Percentiles rank a stretch among this genome's conserved stretches.
phyloP scores from a whole-genome alignment of 2,888 invertebrate species.

The Cosmia trapezina region DNA sequence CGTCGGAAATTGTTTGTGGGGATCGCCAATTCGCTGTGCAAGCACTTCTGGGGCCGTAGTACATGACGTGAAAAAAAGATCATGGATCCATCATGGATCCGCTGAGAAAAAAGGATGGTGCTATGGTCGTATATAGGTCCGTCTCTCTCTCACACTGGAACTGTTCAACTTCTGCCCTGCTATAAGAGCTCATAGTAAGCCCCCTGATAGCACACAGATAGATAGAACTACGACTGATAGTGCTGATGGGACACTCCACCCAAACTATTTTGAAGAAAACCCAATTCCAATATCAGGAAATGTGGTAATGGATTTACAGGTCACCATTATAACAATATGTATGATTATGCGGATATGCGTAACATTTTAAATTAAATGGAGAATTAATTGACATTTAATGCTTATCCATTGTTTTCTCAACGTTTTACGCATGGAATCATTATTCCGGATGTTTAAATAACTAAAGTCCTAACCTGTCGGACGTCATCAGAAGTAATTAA shows the following conservation, averaged over 20 bases:
- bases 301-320: not conserved
- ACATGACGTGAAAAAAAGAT: no score
- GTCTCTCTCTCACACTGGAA: no score
- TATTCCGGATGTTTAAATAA: constrained; percentile 31
- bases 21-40: constrained; percentile 14
- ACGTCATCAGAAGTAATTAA: constrained; percentile 46
- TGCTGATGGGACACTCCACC: not conserved
- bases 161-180: no score
- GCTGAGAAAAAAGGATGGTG: no score
- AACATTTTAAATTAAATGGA: constrained; percentile 35
- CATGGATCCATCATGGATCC: no score
- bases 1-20: constrained; percentile 45
- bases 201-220: not conserved
- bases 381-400: constrained; percentile 38
- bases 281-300: not conserved
- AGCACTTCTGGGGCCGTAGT: no score
- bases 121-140: no score
- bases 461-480: not conserved
- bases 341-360: constrained; percentile 1
- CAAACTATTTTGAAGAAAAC: constrained; percentile 11
- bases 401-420: constrained; percentile 19
- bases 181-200: no score
- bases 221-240: no score
- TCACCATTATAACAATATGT: not conserved
- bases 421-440: constrained; percentile 17